Evolutionary conservation across 2,888 invertebrate species (phyloP), one percentile per base, ranked within the genome.

Genomic region (Lymantria monacha): DNA sequence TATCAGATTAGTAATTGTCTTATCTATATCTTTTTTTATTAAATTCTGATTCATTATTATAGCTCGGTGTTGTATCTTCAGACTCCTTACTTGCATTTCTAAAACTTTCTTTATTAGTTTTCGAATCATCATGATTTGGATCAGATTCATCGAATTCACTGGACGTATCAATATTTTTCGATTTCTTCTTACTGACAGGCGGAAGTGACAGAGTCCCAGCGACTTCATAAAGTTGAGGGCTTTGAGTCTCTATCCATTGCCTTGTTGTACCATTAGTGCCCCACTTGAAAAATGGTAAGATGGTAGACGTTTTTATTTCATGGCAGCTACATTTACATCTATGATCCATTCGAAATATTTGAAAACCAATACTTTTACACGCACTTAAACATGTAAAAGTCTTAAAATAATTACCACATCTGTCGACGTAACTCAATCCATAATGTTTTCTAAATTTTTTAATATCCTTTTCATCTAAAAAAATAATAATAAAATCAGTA

Each of bases 271-370:
- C 81, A 53, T 80, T 87, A 13, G 87, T 86, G 36, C 64, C 66
- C 82, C 81, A 85, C 60, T 74, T 76, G 53, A 83, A 86, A 58
- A 72, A 85, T 9, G 86, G 86, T 33, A 86, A 52, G 45, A 78
- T 51, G 8, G 79, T 76, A 0, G 77, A 72, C 0, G 79, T 81
- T 55, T 79, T 84, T 65, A 83, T 69, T 33, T 76, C 79, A 47
- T 83, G 81, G 49, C 89, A 89, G 9, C 71, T 75, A 59, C 89
- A 89, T 63, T 71, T 78, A 57, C 89, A 89, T 1, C 53, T 51
- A 9, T 30, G 51, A 52, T 79, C 64, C 54, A 87, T 52, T 42
- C 85, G 72, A 53, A 79, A 85, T 52, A 87, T 53, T 65, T 79
- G 72, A 45, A 73, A 89, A 14, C 81, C 81, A 44, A 81, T 73